Evolutionary conservation across 2,113 vertebrate species (phyloP), one percentile per base, ranked within the genome.

Genomic region (Anseranas semipalmata): DNA sequence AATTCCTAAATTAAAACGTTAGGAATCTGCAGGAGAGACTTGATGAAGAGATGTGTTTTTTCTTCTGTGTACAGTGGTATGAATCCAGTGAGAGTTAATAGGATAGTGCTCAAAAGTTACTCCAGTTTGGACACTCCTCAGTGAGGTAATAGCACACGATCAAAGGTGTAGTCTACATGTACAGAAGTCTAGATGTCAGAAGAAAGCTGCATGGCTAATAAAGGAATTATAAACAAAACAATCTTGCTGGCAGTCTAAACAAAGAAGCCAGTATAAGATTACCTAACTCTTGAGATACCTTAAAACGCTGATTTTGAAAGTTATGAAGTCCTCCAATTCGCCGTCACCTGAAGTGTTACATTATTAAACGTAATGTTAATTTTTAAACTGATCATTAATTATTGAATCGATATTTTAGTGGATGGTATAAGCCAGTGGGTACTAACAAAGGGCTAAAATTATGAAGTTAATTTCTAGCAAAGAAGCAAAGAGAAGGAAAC

Each of bases 381-480:
- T 94, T 93, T 92, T 89, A 92, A 92, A 77, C 59, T 53, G 73
- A 56, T 56, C n/a, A 63, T 91, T 81, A 89, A 35, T 95, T 87
- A 91, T 85, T 75, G 56, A 91, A 56, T n/a, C 43, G 52, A 4
- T 79, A 56, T 21, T 87, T 89, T 81, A 68, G 66, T 67, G 45
- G 12, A 25, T 87, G 78, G 41, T 89, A 9, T 65, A 94, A 94
- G 18, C 20, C 56, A 67, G 48, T 52, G 28, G 6, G 25, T 67
- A 56, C 43, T 58, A 80, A 10, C 48, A 46, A 7, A 58, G 52
- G 33, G 46, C 25, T 59, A 74, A 74, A 89, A 74, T 35, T 21
- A 68, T 45, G 6, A 33, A 53, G 32, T 50, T 87, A 30, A 72
- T 92, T 87, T 94, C 43, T 74, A 59, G 15, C 37, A 78, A 43